Percentiles rank a stretch among this genome's conserved stretches.
phyloP scores from a whole-genome alignment of 2,797 vertebrate species.

The Caiman crocodilus region DNA sequence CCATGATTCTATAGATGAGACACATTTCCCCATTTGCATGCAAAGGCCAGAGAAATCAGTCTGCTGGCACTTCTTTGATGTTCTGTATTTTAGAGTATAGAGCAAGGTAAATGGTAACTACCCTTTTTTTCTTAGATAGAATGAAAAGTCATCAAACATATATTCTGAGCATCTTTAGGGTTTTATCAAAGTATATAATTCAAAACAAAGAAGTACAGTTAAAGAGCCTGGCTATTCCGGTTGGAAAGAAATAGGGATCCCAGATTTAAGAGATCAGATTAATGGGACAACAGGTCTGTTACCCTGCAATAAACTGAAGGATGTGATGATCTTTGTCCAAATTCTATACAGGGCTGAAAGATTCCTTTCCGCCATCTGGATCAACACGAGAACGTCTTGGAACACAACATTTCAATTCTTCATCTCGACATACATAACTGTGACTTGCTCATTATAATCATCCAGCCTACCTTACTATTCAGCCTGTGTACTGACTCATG shows the following conservation, averaged over 20 bases:
- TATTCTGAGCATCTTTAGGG: rapidly evolving
- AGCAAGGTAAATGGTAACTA: neutral
- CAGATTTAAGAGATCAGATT: neutral
- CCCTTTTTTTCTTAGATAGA: neutral
- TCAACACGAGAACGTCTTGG: neutral
- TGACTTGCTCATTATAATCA: neutral
- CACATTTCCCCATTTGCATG: neutral
- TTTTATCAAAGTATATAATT: neutral
- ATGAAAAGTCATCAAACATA: neutral
- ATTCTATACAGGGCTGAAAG: neutral
- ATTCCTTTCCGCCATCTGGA: neutral
- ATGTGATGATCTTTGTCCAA: neutral
- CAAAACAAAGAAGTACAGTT: neutral
- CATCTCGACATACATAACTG: rapidly evolving
- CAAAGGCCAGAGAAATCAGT: no score
- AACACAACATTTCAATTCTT: neutral
- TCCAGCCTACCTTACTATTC: neutral
- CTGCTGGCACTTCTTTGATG: neutral
- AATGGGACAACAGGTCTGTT: neutral
- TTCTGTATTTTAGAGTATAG: rapidly evolving
- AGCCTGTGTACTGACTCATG: neutral
- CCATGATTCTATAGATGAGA: no score
- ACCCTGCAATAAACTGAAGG: neutral
- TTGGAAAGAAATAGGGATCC: neutral
- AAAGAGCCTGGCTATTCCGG: neutral